phyloP scores from a whole-genome alignment of 2,888 invertebrate genomes.

The Diadegma fenestrale region DNA sequence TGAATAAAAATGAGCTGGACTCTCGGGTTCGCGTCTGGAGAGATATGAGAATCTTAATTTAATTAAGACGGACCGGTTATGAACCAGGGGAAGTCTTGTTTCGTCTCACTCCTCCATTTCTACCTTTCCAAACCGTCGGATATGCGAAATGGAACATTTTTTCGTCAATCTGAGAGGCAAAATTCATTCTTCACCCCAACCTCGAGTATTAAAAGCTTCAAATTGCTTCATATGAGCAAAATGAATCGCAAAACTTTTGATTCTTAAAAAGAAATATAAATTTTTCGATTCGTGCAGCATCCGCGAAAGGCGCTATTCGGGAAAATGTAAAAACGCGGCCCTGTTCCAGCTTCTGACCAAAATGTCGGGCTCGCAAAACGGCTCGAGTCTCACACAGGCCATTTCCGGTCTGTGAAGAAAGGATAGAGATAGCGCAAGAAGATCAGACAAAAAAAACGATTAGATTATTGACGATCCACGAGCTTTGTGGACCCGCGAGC shows the following conservation, averaged over 20 bases:
- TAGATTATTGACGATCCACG: not conserved
- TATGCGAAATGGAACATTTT: conserved; percentile 3
- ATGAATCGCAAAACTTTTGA: not conserved
- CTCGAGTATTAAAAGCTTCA: not conserved
- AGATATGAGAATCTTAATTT: conserved; percentile 82
- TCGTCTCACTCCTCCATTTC: conserved; percentile 42
- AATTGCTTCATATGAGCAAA: not conserved
- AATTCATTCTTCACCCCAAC: not conserved
- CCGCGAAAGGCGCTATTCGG: not conserved
- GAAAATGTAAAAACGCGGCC: not conserved
- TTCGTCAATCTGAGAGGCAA: conserved; percentile 4
- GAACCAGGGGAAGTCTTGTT: conserved; percentile 68
- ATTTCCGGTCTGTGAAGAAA: conserved; percentile 33
- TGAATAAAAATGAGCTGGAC: conserved; percentile 44
- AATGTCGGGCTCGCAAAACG: too few relatives aligned
- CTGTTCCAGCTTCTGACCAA: too few relatives aligned
- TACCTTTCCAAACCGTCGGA: conserved; percentile 15
- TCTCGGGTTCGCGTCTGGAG: conserved; percentile 24
- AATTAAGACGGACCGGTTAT: conserved; percentile 82
- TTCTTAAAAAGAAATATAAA: too few relatives aligned
- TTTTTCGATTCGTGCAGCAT: too few relatives aligned
- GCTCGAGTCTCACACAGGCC: not conserved
- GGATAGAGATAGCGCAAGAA: conserved; percentile 33
- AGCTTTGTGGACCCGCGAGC: conserved; percentile 37
- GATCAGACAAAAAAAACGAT: not conserved